phyloP scores from a whole-genome alignment of 2,113 vertebrate genomes.

The Cryptomyrus ogoouensis region DNA sequence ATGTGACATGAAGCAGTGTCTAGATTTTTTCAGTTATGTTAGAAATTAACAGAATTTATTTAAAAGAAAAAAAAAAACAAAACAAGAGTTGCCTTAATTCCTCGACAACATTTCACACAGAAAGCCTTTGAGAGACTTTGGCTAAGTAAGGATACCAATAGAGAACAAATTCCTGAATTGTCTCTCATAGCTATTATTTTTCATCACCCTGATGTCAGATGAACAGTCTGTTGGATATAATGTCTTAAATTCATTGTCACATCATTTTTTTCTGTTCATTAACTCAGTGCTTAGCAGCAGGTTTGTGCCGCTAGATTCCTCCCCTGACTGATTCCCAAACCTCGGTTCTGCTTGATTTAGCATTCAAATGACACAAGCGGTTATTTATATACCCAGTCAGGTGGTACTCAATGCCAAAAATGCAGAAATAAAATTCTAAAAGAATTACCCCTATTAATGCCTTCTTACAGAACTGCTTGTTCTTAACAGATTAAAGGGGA shows the following conservation, averaged over 20 bases:
- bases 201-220: not conserved
- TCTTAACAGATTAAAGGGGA: not conserved
- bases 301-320: not conserved
- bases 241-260: not conserved
- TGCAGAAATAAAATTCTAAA: not conserved
- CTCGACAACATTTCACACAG: not conserved
- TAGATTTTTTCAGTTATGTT: not conserved
- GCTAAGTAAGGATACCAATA: not conserved
- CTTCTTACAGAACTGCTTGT: not conserved
- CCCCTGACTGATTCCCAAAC: not conserved
- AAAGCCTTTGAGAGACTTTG: not conserved
- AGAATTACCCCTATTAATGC: not conserved
- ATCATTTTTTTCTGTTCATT: not conserved
- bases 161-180: not conserved
- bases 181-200: not conserved
- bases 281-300: not conserved
- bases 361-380: not conserved
- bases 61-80: not conserved
- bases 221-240: not conserved
- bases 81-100: not conserved
- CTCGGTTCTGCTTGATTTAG: too few relatives aligned
- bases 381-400: not conserved
- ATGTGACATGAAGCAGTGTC: not conserved
- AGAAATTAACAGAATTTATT: not conserved
- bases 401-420: not conserved